Evolutionary conservation across 2,797 vertebrate species (phyloP).

Genomic region (Graptemys geographica): DNA sequence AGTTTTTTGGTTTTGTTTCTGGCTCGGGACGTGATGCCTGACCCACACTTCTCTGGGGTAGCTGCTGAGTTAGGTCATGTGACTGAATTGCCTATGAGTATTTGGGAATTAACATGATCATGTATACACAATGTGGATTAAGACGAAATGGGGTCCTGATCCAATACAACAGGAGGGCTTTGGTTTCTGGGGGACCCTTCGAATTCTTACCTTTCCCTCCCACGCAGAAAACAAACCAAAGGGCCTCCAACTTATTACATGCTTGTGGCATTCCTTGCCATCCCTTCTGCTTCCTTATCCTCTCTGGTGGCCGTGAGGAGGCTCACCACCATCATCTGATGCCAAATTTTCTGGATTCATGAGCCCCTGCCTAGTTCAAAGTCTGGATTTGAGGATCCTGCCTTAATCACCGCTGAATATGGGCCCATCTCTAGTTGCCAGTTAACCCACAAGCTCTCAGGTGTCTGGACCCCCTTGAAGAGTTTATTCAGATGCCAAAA

Average conservation of each 20-base stretch:
- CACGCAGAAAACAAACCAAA: neutral
- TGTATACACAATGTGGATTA: neutral
- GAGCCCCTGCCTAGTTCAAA: neutral
- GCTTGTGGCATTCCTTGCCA: neutral
- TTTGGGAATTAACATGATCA: neutral
- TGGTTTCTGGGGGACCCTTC: neutral
- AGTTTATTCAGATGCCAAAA: neutral
- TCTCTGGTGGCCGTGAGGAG: neutral
- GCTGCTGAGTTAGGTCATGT: neutral
- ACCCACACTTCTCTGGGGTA: neutral
- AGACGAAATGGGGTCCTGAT: neutral
- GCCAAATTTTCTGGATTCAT: neutral
- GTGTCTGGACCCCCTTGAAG: neutral
- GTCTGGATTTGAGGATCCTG: neutral
- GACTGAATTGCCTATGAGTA: neutral
- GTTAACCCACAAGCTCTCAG: neutral
- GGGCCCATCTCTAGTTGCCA: neutral
- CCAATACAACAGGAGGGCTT: neutral
- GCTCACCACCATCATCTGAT: neutral
- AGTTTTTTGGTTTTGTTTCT: neutral
- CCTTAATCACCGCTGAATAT: neutral
- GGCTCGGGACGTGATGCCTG: neutral
- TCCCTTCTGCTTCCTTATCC: neutral
- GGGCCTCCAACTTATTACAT: neutral
- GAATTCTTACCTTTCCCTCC: neutral